phyloP scores from a whole-genome alignment of 2,888 invertebrate species.

The Acanthosepion esculentum region DNA sequence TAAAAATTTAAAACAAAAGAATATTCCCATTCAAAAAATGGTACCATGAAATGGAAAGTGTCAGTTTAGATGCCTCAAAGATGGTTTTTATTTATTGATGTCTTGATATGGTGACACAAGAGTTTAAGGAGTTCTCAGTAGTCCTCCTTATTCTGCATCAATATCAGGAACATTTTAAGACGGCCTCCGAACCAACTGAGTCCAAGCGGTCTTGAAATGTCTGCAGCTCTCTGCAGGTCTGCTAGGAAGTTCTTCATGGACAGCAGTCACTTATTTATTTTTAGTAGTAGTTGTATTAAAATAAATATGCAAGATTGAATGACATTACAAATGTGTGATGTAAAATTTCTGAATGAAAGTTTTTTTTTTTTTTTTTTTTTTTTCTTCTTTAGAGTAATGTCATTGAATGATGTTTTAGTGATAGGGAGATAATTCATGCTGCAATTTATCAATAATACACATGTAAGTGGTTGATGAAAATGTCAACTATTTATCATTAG shows the following conservation, averaged over 20 bases:
- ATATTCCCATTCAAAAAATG: not conserved
- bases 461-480: not conserved
- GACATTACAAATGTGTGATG: not conserved
- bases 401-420: not conserved
- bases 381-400: not conserved
- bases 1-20: not conserved
- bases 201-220: conserved; percentile 24
- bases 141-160: not conserved
- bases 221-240: not conserved
- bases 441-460: not conserved
- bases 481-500: not conserved
- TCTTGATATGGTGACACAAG: not conserved
- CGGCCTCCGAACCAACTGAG: not conserved
- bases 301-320: not conserved
- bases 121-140: not conserved
- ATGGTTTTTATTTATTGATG: not conserved
- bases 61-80: conserved; percentile 6
- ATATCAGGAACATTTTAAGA: not conserved
- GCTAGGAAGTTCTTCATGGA: conserved; percentile 8
- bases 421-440: not conserved
- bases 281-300: not conserved
- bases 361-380: not conserved
- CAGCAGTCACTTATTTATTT: conserved; percentile 17
- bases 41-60: not conserved
- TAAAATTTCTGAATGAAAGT: not conserved